These are phyloP conservation scores for Ahaetulla prasina DNA, from an alignment of 2,113 vertebrate species.

Conservation along the genomic window DNA sequence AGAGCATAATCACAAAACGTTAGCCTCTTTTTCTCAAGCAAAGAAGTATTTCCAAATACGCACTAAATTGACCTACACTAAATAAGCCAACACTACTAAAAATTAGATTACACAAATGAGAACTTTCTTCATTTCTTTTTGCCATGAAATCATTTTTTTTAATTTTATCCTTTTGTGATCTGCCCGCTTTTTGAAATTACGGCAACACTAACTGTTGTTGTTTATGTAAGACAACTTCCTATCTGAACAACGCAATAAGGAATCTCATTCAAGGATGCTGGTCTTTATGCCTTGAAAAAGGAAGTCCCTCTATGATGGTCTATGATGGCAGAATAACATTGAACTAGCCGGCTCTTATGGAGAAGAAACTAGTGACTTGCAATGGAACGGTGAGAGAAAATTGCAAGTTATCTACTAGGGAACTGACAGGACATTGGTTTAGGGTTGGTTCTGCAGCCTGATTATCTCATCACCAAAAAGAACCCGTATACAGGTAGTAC, in stretches of 20 bases:
- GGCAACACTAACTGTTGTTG: background rate
- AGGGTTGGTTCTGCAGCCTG: background rate
- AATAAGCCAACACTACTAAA: background rate
- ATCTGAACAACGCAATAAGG: background rate
- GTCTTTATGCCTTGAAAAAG: background rate
- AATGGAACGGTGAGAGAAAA: background rate
- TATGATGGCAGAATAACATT: background rate
- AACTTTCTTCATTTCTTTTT: background rate
- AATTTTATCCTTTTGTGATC: background rate
- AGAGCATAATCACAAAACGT: background rate
- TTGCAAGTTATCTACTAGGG: background rate
- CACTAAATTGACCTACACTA: background rate
- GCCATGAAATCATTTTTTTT: background rate
- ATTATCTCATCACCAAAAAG: background rate
- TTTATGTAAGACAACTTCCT: background rate
- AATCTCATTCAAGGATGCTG: background rate
- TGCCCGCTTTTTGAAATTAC: background rate
- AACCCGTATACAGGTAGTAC: background rate
- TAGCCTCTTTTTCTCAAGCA: background rate
- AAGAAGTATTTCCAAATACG: too few relatives aligned
- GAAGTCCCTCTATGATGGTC: background rate
- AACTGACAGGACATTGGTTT: background rate
- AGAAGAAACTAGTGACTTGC: background rate
- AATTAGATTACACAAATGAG: background rate
- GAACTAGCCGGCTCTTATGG: background rate